Conservation (phyloP, 2,888 invertebrate genomes). For the Rhingia campestris region DNA sequence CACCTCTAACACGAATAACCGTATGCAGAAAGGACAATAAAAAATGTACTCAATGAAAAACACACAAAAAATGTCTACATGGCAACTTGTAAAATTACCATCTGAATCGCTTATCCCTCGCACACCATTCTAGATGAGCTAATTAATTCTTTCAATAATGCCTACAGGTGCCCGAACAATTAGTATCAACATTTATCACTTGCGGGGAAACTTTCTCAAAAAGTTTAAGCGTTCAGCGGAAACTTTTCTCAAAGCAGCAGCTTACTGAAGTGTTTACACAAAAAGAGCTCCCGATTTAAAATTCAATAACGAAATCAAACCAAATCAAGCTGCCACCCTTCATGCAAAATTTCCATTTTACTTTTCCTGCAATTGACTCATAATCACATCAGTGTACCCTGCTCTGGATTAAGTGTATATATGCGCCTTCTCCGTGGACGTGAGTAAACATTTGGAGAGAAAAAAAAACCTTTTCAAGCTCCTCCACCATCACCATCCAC, state of each 20-base stretch:
- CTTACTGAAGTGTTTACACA: conserved; percentile 32
- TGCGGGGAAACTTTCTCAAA: conserved; percentile 9
- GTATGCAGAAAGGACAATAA: neutral
- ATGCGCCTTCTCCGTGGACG: conserved; percentile 25
- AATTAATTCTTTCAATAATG: conserved; percentile 40
- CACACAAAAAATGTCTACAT: neutral
- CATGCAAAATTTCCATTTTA: conserved; percentile 34
- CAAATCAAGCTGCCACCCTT: conserved; percentile 43
- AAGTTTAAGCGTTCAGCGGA: neutral
- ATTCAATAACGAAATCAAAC: conserved; percentile 48
- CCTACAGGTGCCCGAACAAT: conserved; percentile 63
- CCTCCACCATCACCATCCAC: conserved; percentile 37
- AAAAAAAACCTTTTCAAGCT: conserved; percentile 29
- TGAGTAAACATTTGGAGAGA: conserved; percentile 59
- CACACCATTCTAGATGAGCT: conserved; percentile 7
- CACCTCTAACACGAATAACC: neutral
- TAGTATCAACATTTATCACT: conserved; percentile 31
- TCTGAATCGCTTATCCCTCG: conserved; percentile 20
- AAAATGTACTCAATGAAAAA: neutral
- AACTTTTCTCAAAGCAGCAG: conserved; percentile 7
- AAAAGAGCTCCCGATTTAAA: conserved; percentile 30
- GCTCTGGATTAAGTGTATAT: conserved; percentile 59
- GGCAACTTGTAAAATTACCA: conserved; percentile 20
- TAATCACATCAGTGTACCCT: conserved; percentile 51
- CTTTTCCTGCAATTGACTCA: conserved; percentile 64